Evolutionary conservation across 1,140 invertebrate species (phyloP), one percentile per base, ranked within the genome.

Genomic region (Drosophila dunni): DNA sequence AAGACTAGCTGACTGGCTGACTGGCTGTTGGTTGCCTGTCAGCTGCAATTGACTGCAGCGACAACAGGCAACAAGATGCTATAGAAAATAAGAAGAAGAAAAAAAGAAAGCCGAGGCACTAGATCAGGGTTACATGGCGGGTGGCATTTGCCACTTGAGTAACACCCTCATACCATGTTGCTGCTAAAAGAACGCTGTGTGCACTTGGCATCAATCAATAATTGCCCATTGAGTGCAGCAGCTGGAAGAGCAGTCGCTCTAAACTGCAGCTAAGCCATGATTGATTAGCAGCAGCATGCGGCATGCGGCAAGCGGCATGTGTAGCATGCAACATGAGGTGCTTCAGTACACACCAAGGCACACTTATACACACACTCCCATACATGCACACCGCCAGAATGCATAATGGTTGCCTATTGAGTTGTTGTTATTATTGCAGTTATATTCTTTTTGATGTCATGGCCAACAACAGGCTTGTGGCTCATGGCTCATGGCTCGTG

Each of bases 121-220:
- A 84, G 84, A 89, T 89, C 84, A 88, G 84, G 84, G 84, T 76
- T 89, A 67, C 24, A 65, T 17, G 51, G 51, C 51, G 34, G 13
- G 13, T n/a, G 33, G 51, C 60, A 33, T 45, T 45, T 44, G 81
- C 65, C 79, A 86, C 79, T 83, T 86, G 65, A 89, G 69, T 13
- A 38, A 60, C 68, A 53, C 44, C 33, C 54, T 13, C 53, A 17
- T 70, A 6, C 50, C 50, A 34, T 8, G 29, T 40, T 57, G 34
- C 46, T 20, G 9, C 13, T 56, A 29, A 29, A 54, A n/a, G 8
- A 72, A 64, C 69, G 67, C 65, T 89, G 69, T 80, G 74, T 83
- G 74, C 84, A 73, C 84, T 89, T 89, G 84, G 74, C 74, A 81
- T 89, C 84, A 89, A 89, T 89, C 85, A 89, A 89, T 89, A 89